These are phyloP conservation scores for Chlorops oryzae DNA, from an alignment of 1,140 invertebrate genomes.

Conservation along the genomic window DNA sequence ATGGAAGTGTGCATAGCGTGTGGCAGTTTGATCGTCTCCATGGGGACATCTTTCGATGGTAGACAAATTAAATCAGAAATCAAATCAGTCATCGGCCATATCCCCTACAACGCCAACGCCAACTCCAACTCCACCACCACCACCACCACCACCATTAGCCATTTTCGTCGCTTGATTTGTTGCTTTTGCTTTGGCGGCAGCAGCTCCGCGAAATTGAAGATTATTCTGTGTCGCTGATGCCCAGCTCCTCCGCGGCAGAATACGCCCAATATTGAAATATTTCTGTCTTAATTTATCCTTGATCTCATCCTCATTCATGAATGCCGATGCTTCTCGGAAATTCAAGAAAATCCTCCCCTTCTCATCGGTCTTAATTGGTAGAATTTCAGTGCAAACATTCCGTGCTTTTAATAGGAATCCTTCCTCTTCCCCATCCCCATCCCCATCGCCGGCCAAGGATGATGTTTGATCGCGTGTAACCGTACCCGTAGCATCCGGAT, in stretches of 20 bases:
- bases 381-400: slow-evolving; percentile 45
- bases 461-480: neutral
- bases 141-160: no score
- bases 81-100: slow-evolving; percentile 33
- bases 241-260: slow-evolving; percentile 40
- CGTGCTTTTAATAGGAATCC: slow-evolving; percentile 41
- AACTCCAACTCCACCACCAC: slow-evolving; percentile 20
- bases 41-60: no score
- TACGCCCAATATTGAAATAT: slow-evolving; percentile 42
- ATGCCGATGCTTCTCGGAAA: slow-evolving; percentile 42
- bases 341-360: slow-evolving; percentile 44
- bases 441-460: neutral
- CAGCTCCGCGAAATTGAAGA: slow-evolving; percentile 28
- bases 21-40: no score
- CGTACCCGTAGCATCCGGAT: slow-evolving; percentile 14
- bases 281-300: slow-evolving; percentile 43
- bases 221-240: slow-evolving; percentile 40
- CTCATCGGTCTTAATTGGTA: slow-evolving; percentile 45
- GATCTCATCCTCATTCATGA: slow-evolving; percentile 47
- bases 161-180: no score
- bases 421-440: slow-evolving; percentile 18
- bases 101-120: slow-evolving; percentile 23
- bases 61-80: no score
- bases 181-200: slow-evolving; percentile 16
- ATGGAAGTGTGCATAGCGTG: no score